A percentile compares a stretch with the other conserved stretches of the same genome.
These are phyloP conservation scores for Dermolepida albohirtum DNA, from an alignment of 2,888 invertebrate genomes.

Conservation along the genomic window DNA sequence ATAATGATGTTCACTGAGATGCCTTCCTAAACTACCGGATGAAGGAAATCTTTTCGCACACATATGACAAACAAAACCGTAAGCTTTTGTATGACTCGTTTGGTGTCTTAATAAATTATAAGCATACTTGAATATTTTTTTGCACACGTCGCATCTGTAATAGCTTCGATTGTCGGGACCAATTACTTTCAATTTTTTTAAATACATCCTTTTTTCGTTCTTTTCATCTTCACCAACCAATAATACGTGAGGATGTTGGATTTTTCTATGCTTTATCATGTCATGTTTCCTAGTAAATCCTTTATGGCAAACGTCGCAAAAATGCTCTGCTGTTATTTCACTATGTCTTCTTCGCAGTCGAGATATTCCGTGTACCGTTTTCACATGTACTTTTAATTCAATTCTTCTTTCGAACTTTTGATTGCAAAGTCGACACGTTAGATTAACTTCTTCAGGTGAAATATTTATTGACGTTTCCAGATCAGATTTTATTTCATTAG, in stretches of 20 bases:
- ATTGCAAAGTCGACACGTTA: constrained; percentile 50
- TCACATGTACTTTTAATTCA: constrained; percentile 52
- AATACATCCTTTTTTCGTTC: constrained; percentile 52
- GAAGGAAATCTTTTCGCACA: constrained; percentile 69
- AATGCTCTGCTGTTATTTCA: constrained; percentile 56
- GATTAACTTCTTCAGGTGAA: neutral
- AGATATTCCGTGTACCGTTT: constrained; percentile 46
- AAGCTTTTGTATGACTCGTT: constrained; percentile 64
- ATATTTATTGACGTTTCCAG: neutral
- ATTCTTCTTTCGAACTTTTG: constrained; percentile 49
- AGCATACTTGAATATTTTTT: constrained; percentile 57
- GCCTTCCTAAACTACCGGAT: constrained; percentile 67
- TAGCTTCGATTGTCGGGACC: constrained; percentile 54
- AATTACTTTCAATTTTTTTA: constrained; percentile 55
- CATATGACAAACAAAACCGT: constrained; percentile 65
- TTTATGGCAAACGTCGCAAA: constrained; percentile 58
- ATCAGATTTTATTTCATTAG: neutral
- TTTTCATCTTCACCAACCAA: constrained; percentile 35
- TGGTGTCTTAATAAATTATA: constrained; percentile 66
- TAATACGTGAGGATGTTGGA: constrained; percentile 52
- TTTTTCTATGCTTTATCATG: constrained; percentile 58
- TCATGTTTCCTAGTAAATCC: constrained; percentile 61
- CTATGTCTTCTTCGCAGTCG: constrained; percentile 54
- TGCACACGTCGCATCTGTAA: constrained; percentile 65
- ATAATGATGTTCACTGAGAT: constrained; percentile 67